A percentile compares a stretch with the other conserved stretches of the same genome.
Conservation (phyloP, 2,113 vertebrate genomes). For the Steatornis caripensis region DNA sequence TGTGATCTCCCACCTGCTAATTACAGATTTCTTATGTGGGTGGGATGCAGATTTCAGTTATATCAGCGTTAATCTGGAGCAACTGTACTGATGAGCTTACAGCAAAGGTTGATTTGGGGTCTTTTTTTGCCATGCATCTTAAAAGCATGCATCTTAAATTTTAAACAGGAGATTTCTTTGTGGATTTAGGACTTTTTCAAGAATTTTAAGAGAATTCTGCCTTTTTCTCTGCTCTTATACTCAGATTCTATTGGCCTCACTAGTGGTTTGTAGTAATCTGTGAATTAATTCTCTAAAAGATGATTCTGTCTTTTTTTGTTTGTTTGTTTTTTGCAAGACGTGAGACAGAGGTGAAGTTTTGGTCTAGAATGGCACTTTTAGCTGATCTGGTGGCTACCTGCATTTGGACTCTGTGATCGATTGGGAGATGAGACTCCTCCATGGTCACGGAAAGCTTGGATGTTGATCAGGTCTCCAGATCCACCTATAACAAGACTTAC, state of each 20-base stretch:
- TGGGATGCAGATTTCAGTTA: constrained; percentile 20
- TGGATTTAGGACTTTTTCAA: neutral
- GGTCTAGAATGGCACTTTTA: neutral
- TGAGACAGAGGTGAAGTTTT: neutral
- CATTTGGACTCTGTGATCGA: neutral
- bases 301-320: neutral
- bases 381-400: neutral
- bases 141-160: neutral
- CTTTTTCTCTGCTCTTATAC: neutral
- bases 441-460: neutral
- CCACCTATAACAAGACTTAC: neutral
- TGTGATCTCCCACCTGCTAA: constrained; percentile 42
- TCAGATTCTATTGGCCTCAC: neutral
- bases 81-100: constrained; percentile 3
- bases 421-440: neutral
- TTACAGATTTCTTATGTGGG: constrained; percentile 19
- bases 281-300: neutral
- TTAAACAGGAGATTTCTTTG: neutral
- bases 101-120: neutral
- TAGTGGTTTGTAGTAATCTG: neutral
- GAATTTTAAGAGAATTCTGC: neutral
- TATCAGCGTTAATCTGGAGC: constrained; percentile 20
- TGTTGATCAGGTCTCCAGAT: neutral
- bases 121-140: neutral
- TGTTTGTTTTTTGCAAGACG: neutral